These are phyloP conservation scores for Thecocarcelia acutangulata DNA, from an alignment of 2,888 invertebrate genomes.

Conservation along the genomic window DNA sequence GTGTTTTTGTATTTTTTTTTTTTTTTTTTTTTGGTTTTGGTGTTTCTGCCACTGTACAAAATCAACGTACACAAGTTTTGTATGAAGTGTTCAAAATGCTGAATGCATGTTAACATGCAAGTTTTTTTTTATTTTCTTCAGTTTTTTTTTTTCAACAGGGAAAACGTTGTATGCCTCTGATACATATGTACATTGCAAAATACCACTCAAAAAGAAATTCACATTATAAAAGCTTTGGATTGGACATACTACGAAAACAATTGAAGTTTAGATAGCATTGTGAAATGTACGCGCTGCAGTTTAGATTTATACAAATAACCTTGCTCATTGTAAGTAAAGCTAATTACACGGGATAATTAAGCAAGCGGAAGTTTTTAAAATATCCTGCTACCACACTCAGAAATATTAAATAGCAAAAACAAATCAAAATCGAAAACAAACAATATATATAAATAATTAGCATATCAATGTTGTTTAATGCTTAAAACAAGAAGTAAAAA, in stretches of 20 bases:
- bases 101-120: constrained; percentile 59
- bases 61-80: constrained; percentile 40
- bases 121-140: constrained; percentile 28
- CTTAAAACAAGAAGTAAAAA: no score
- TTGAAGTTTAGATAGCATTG: constrained; percentile 78
- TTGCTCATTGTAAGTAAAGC: constrained; percentile 79
- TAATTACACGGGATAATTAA: constrained; percentile 38
- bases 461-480: background rate
- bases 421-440: background rate
- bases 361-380: background rate
- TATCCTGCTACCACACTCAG: constrained; percentile 1
- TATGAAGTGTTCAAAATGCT: constrained; percentile 46
- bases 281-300: constrained; percentile 77
- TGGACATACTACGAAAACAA: constrained; percentile 78
- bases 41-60: constrained; percentile 37
- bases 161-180: constrained; percentile 49
- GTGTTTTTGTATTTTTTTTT: no score
- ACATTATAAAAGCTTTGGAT: constrained; percentile 80
- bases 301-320: constrained; percentile 73
- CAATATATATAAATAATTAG: background rate
- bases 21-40: background rate
- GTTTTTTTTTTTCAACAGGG: constrained; percentile 47
- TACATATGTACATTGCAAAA: constrained; percentile 31
- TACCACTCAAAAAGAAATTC: constrained; percentile 67
- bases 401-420: no score